A percentile compares a stretch with the other conserved stretches of the same genome.
These are phyloP conservation scores for Temnothorax longispinosus DNA, from an alignment of 1,140 invertebrate species.

Conservation along the genomic window DNA sequence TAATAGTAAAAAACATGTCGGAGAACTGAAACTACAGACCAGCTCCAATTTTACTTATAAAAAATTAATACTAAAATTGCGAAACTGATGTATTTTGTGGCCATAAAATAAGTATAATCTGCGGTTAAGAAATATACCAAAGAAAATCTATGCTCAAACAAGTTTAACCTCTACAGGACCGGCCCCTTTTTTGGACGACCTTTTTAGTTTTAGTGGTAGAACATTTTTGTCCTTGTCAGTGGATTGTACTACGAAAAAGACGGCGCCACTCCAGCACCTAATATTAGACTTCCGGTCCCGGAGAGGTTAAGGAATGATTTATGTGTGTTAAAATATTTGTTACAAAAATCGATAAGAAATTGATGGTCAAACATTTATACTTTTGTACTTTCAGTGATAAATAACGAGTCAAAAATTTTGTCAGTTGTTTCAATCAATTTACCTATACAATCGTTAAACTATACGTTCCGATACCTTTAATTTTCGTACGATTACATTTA, in stretches of 20 bases:
- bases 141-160: not conserved
- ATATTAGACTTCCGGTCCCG: too few species aligned
- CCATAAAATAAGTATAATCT: not conserved
- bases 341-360: constrained; percentile 11
- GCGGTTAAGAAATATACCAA: not conserved
- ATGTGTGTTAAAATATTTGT: not conserved
- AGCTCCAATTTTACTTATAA: not conserved
- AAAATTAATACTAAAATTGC: not conserved
- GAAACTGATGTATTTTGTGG: not conserved
- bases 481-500: not conserved
- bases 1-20: not conserved
- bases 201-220: too few species aligned
- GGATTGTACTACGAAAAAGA: too few species aligned
- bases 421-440: not conserved
- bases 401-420: not conserved
- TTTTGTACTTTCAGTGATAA: constrained; percentile 9
- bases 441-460: not conserved
- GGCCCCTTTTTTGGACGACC: too few species aligned
- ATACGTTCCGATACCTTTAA: not conserved
- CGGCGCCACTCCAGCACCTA: too few species aligned
- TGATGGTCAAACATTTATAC: not conserved
- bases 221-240: too few species aligned
- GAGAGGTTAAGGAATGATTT: not conserved
- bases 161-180: not conserved
- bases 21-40: not conserved